Evolutionary conservation across 2,113 vertebrate genomes (phyloP), one percentile per base, ranked within the genome.

Genomic region (Alectura lathami): DNA sequence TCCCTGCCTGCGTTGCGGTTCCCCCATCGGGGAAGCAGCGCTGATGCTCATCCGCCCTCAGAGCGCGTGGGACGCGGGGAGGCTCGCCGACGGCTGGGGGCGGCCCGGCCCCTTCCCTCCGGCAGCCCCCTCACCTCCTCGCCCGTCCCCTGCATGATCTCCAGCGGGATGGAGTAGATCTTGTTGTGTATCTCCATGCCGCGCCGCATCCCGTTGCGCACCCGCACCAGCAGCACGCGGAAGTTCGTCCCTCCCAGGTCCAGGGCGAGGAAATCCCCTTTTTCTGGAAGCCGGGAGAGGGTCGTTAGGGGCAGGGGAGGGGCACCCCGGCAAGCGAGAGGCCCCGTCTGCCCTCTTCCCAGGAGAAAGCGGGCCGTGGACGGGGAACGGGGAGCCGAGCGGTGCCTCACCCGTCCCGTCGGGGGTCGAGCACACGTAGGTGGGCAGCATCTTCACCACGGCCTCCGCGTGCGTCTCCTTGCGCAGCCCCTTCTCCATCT

Each of bases 161-260:
- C 99, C 94, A 98, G 97, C 0, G 99, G 98, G 92, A 99, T 99
- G 57, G 97, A 95, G 94, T 99, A 99, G 98, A 99, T 99, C 98
- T 99, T 99, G 86, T 99, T 99, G 95, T 99, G 99, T 99, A 99
- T 99, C 88, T 99, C 99, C 16, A 99, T 99, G 0, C 97, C 98
- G 0, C 97, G 98, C 69, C 96, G 97, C 90, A 98, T 99, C 73
- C 98, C 98, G 0, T 97, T 98, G 45, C 98, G 97, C 45, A 99
- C 97, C 0, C 98, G 98, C 54, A 99, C 99, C 86, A 99, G 97
- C 75, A 99, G 97, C 94, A 99, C 99, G 0, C 99, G 98, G 98
- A 99, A 99, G 73, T 98, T 99, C 7, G 99, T 99, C 6, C 99
- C 99, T 4, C 99, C 99, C 2, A 99, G 98, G 93, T 99, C 99